Evolutionary conservation across 2,888 invertebrate genomes (phyloP).

Genomic region (Campopleginae sp.): DNA sequence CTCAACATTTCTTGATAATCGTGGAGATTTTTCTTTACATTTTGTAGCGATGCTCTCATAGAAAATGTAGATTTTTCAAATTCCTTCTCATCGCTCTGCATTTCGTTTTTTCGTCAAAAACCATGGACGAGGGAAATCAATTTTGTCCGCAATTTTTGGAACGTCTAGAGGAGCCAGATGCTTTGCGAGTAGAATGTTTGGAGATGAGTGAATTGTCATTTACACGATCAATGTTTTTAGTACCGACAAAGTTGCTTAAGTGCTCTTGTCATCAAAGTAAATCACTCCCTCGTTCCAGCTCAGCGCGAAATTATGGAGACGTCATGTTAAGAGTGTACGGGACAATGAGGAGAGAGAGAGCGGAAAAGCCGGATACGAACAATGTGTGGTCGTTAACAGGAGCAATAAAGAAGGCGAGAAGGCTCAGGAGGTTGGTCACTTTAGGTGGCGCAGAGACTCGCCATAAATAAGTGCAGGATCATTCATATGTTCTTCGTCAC

Average conservation of each 20-base stretch:
- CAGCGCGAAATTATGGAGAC: conserved; percentile 74
- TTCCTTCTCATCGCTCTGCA: too few species aligned
- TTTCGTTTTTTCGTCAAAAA: too few species aligned
- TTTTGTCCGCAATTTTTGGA: background rate
- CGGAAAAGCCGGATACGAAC: conserved; percentile 70
- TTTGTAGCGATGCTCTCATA: background rate
- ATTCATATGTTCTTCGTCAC: conserved; percentile 64
- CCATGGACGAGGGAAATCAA: background rate
- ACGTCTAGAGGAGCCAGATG: background rate
- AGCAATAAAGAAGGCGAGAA: conserved; percentile 73
- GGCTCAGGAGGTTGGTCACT: conserved; percentile 31
- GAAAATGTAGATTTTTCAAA: too few species aligned
- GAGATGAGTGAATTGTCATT: background rate
- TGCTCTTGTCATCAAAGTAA: conserved; percentile 37
- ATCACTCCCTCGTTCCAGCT: conserved; percentile 14
- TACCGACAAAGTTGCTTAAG: conserved; percentile 3
- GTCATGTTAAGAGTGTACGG: conserved; percentile 65
- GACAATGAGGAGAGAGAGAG: background rate
- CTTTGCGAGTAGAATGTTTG: background rate
- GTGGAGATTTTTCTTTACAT: background rate
- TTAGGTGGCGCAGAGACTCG: conserved; percentile 37
- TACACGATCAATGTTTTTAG: background rate
- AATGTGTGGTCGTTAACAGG: conserved; percentile 79
- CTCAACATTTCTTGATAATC: background rate
- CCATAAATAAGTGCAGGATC: conserved; percentile 61